These are phyloP conservation scores for Lethenteron reissneri DNA, from an alignment of 2,113 vertebrate species.

Conservation along the genomic window DNA sequence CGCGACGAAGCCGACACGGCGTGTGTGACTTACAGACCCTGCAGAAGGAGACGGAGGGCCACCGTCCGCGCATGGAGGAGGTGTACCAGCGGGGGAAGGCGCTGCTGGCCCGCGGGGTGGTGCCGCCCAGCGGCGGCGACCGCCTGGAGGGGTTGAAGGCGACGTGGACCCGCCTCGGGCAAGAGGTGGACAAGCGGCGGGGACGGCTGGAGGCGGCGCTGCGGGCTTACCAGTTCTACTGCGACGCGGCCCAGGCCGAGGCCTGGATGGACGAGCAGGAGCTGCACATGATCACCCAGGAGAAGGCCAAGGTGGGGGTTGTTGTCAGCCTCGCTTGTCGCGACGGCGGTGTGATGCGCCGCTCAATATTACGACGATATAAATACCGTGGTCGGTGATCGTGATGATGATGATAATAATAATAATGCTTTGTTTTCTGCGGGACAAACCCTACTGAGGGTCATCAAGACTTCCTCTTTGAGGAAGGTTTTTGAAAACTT, in stretches of 20 bases:
- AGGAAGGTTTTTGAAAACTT: no score
- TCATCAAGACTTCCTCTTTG: no score
- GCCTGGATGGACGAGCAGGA: conserved; percentile 94
- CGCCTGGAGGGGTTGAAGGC: conserved; percentile 35
- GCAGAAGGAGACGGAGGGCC: conserved; percentile 77
- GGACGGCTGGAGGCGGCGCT: conserved; percentile 38
- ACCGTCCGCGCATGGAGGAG: conserved; percentile 62
- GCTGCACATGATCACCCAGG: conserved; percentile 78
- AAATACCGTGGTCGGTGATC: no score
- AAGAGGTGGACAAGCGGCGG: conserved; percentile 38
- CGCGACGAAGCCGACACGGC: no score
- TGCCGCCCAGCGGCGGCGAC: conserved; percentile 25
- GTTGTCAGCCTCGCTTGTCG: no score
- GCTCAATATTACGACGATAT: no score
- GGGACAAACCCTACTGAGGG: no score
- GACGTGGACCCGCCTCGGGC: conserved; percentile 44
- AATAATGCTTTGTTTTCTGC: no score
- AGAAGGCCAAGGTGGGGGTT: conserved; percentile 55
- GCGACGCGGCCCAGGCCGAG: conserved; percentile 53
- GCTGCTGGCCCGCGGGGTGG: conserved; percentile 15
- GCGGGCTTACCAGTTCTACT: conserved; percentile 62
- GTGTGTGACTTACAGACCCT: conserved; percentile 30
- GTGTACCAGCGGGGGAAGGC: conserved; percentile 32
- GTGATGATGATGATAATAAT: no score
- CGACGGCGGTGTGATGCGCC: no score